phyloP scores from a whole-genome alignment of 2,113 vertebrate species.

The Alces alces region DNA sequence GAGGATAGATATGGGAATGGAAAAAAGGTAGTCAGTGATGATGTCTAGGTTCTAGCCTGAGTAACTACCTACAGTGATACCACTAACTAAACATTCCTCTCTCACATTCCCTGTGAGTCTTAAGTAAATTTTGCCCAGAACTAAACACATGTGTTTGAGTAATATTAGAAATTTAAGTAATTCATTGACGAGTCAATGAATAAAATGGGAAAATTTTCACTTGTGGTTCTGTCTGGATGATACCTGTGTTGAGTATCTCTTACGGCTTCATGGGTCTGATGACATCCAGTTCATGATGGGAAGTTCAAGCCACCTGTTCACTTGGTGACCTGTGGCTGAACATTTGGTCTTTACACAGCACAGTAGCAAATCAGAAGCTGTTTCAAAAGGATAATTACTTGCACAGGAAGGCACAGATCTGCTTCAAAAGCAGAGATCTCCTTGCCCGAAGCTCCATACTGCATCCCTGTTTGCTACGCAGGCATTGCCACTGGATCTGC shows the following conservation, averaged over 20 bases:
- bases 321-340: neutral
- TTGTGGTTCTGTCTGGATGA: neutral
- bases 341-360: neutral
- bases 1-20: neutral
- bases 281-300: neutral
- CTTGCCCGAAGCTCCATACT: neutral
- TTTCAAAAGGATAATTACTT: neutral
- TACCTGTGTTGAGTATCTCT: neutral
- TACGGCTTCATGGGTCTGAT: neutral
- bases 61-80: neutral
- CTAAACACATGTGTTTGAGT: neutral
- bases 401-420: neutral
- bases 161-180: neutral
- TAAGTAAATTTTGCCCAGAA: constrained; percentile 8
- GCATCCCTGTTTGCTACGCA: neutral
- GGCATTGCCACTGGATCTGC: neutral
- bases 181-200: neutral
- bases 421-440: neutral
- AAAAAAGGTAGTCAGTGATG: neutral
- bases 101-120: neutral
- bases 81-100: neutral
- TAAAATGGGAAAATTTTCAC: neutral
- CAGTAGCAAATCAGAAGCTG: neutral
- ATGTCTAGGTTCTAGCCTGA: neutral
- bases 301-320: neutral